Evolutionary conservation across 2,113 vertebrate genomes (phyloP).

Genomic region (Australoheros scitulus): DNA sequence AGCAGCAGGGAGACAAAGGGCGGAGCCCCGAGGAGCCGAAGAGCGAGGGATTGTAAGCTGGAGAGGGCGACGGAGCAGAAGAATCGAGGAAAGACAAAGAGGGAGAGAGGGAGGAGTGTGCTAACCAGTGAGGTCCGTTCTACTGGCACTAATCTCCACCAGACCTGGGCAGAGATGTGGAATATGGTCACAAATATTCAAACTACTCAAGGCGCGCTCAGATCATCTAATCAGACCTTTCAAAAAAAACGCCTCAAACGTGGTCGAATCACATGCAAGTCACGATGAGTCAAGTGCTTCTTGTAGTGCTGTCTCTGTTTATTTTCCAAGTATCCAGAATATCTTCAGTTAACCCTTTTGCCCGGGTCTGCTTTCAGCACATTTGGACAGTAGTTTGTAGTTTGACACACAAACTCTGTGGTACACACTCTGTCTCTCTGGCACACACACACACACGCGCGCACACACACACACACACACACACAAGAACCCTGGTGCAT

Average conservation of each 20-base stretch:
- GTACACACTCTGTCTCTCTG: slow-evolving; percentile 58
- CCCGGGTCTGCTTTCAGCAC: slow-evolving; percentile 72
- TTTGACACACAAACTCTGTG: slow-evolving; percentile 68
- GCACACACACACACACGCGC: slow-evolving; percentile 26
- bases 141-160: slow-evolving; percentile 47
- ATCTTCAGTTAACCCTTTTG: slow-evolving; percentile 31
- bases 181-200: slow-evolving; percentile 32
- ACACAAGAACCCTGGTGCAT: slow-evolving; percentile 51
- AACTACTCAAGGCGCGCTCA: slow-evolving; percentile 41
- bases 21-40: slow-evolving; percentile 74
- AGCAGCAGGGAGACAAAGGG: slow-evolving; percentile 63
- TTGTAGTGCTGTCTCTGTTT: slow-evolving; percentile 8
- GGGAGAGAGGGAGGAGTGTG: slow-evolving; percentile 39
- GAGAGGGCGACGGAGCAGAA: slow-evolving; percentile 41
- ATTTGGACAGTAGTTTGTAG: slow-evolving; percentile 69
- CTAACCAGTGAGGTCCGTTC: slow-evolving; percentile 46
- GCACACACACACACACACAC: slow-evolving; percentile 32
- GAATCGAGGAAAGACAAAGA: slow-evolving; percentile 15
- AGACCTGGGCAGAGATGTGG: slow-evolving; percentile 59
- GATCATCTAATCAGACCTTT: slow-evolving; percentile 42
- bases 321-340: slow-evolving; percentile 29
- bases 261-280: slow-evolving; percentile 42
- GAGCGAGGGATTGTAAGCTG: slow-evolving; percentile 65
- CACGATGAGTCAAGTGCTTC: slow-evolving; percentile 50
- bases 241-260: slow-evolving; percentile 51